Percentiles rank a stretch among this genome's conserved stretches.
phyloP scores from a whole-genome alignment of 1,140 invertebrate genomes.

The Drosophila saltans region DNA sequence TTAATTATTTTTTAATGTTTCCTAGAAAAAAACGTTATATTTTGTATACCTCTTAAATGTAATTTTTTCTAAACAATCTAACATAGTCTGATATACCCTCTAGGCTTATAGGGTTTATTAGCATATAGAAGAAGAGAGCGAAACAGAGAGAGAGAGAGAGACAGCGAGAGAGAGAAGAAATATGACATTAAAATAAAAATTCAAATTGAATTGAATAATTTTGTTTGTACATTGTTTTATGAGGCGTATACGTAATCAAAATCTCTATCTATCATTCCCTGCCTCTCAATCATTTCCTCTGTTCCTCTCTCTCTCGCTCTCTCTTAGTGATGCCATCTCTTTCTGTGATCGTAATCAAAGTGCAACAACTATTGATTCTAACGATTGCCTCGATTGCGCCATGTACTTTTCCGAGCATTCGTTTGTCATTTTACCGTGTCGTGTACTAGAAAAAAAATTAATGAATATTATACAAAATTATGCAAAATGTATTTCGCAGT shows the following conservation, averaged over 20 bases:
- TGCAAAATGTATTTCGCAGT: conserved; percentile 7
- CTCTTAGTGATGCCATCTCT: not conserved
- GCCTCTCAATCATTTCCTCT: not conserved
- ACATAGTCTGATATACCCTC: not conserved
- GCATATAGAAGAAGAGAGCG: not conserved
- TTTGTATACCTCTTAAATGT: too few relatives aligned
- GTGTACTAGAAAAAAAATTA: not conserved
- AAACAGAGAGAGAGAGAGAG: not conserved
- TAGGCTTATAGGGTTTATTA: not conserved
- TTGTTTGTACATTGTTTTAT: conserved; percentile 3
- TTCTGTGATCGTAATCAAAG: conserved; percentile 3
- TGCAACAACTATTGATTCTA: conserved; percentile 13
- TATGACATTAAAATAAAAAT: not conserved
- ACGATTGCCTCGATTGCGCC: conserved; percentile 8
- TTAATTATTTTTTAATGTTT: too few relatives aligned
- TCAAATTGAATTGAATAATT: not conserved
- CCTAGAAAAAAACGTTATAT: too few relatives aligned
- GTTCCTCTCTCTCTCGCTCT: not conserved
- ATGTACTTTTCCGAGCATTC: conserved; percentile 3
- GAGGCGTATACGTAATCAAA: conserved; percentile 5
- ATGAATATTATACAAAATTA: conserved; percentile 3
- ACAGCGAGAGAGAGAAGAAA: not conserved
- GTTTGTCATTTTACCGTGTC: not conserved
- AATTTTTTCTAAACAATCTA: not conserved
- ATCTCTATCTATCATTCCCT: not conserved